Conservation (phyloP, 2,888 invertebrate genomes). For the Osmoderma eremita region DNA sequence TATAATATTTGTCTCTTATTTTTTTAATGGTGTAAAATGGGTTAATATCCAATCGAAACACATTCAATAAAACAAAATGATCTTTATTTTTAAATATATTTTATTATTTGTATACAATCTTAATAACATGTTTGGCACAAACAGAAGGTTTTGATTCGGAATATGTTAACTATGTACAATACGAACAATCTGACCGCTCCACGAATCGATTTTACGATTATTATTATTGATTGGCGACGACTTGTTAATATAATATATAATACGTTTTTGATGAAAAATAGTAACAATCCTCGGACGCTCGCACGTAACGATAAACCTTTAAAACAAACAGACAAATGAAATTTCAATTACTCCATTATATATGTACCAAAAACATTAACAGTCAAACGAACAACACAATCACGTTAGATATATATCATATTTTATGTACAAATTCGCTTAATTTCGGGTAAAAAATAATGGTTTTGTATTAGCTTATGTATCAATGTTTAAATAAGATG, state of each 20-base stretch:
- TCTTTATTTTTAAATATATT: constrained; percentile 33
- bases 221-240: constrained; percentile 14
- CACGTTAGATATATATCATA: constrained; percentile 27
- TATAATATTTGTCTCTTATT: no score
- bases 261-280: constrained; percentile 22
- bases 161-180: constrained; percentile 27
- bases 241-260: constrained; percentile 6
- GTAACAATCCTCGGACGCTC: constrained; percentile 23
- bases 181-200: constrained; percentile 6
- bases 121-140: constrained; percentile 41
- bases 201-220: constrained; percentile 2
- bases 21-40: no score
- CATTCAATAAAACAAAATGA: background rate
- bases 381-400: constrained; percentile 16
- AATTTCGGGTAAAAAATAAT: constrained; percentile 38
- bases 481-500: constrained; percentile 23
- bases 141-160: constrained; percentile 29
- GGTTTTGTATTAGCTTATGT: background rate
- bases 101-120: constrained; percentile 42
- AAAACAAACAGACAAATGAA: constrained; percentile 19
- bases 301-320: constrained; percentile 18
- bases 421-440: background rate
- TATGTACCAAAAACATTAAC: constrained; percentile 27
- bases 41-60: no score
- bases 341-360: background rate